Percentiles rank a stretch among this genome's conserved stretches.
These are phyloP conservation scores for Saguinus midas DNA, from an alignment of 2,113 vertebrate genomes.

Conservation along the genomic window DNA sequence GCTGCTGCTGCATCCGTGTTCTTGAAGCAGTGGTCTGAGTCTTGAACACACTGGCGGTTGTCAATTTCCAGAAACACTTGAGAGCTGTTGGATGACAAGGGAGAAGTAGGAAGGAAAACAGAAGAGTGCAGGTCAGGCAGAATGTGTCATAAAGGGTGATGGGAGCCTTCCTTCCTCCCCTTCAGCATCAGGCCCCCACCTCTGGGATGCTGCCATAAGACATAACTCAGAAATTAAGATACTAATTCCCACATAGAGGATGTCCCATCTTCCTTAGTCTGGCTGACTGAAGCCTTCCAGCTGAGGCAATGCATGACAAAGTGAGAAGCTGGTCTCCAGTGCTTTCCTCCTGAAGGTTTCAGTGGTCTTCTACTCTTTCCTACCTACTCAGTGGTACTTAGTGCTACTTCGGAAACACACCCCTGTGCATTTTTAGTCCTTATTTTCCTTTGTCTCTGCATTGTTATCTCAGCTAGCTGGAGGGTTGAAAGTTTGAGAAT, in stretches of 20 bases:
- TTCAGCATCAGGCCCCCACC: not conserved
- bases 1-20: constrained; percentile 90
- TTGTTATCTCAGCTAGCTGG: not conserved
- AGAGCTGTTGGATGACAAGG: constrained; percentile 82
- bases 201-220: not conserved
- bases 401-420: not conserved
- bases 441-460: not conserved
- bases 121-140: not conserved
- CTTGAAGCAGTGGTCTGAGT: constrained; percentile 89
- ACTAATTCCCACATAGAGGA: not conserved
- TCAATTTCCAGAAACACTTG: constrained; percentile 92
- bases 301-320: not conserved
- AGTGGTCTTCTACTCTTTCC: not conserved
- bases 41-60: constrained; percentile 92
- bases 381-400: not conserved
- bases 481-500: not conserved
- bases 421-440: not conserved
- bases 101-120: not conserved
- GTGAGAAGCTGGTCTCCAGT: not conserved
- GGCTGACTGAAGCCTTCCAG: not conserved
- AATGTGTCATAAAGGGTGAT: too few species aligned
- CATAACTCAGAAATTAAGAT: not conserved
- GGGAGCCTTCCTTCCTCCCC: not conserved
- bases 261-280: not conserved
- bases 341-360: not conserved